Evolutionary conservation across 2,888 invertebrate species (phyloP), one percentile per base, ranked within the genome.

Genomic region (Metalampra italica): DNA sequence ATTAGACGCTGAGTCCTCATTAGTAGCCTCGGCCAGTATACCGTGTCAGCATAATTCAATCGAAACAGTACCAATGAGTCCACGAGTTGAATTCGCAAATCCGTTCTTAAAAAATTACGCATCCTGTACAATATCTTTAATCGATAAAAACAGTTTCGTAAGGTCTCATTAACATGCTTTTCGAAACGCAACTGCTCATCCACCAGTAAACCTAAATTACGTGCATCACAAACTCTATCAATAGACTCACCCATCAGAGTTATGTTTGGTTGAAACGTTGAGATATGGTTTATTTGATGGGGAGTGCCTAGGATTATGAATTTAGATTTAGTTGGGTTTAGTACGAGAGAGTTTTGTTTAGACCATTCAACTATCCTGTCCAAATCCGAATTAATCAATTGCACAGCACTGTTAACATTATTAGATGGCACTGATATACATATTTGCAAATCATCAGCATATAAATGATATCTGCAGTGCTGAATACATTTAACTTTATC

Each of bases 401-500:
- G 7, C 1, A 47, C 9, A 5, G 46, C 29, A 2, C 7, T 4
- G 0, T 29, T 0, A 0, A 29, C 14, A 1, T 45, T 9, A 7
- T 12, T 3, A 9, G 51, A 51, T 0, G 34, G 14, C 11, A 34
- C 37, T 4, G 52, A 47, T 3, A 46, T 32, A 22, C 49, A 54
- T 7, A 54, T 0, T 15, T 53, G 55, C 0, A 52, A 5, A 32
- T 54, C 54, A 38, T 54, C 47, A 1, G 50, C 51, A 12, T 53
- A 53, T 0, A 49, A 7, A 29, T 53, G 53, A 32, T 50, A 53
- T 9, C 45, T 39, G 9, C 52, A 54, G 14, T 50, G 9, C n/a
- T 39, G 22, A 8, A 55, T 49, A 14, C 3, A 4, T 1, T 9
- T 39, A 0, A 29, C 7, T 1, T 55, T 45, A 41, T 52, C 54